phyloP scores from a whole-genome alignment of 1,140 invertebrate genomes.

The Sarcophaga peregrina region DNA sequence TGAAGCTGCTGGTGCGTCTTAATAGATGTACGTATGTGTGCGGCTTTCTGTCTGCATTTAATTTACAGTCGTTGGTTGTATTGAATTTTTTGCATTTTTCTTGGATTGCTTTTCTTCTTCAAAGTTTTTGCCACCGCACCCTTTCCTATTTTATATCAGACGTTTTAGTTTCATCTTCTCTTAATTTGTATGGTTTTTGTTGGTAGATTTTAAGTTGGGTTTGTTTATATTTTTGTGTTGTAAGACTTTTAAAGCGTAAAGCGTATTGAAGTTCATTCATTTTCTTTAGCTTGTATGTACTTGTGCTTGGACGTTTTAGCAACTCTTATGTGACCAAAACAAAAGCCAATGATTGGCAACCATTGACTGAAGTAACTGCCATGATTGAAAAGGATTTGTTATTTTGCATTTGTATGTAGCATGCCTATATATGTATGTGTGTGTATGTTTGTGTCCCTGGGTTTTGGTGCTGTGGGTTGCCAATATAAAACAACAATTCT shows the following conservation, averaged over 20 bases:
- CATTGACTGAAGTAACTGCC: conserved; percentile 17
- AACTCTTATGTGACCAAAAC: conserved; percentile 9
- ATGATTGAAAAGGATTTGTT: conserved; percentile 27
- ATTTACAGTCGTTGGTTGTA: conserved; percentile 32
- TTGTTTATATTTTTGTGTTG: not conserved
- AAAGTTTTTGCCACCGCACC: conserved; percentile 29
- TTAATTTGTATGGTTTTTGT: not conserved
- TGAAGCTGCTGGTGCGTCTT: too few species aligned
- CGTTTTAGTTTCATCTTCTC: conserved; percentile 16
- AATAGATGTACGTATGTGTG: too few species aligned
- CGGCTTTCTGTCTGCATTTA: conserved; percentile 2
- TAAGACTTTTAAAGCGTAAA: not conserved
- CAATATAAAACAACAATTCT: not conserved
- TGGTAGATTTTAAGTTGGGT: not conserved
- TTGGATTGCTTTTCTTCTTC: not conserved
- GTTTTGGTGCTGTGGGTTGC: not conserved
- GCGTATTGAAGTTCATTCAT: not conserved
- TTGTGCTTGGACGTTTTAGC: not conserved
- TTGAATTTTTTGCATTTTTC: too few species aligned
- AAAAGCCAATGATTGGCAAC: conserved; percentile 39
- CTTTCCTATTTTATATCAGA: conserved; percentile 29
- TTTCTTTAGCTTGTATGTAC: not conserved
- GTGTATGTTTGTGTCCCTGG: not conserved
- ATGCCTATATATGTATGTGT: not conserved
- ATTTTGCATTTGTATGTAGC: too few species aligned